Percentiles rank a stretch among this genome's conserved stretches.
Conservation (phyloP, 64 coral and sea anemone species). For the Dendronephthya gigantea region DNA sequence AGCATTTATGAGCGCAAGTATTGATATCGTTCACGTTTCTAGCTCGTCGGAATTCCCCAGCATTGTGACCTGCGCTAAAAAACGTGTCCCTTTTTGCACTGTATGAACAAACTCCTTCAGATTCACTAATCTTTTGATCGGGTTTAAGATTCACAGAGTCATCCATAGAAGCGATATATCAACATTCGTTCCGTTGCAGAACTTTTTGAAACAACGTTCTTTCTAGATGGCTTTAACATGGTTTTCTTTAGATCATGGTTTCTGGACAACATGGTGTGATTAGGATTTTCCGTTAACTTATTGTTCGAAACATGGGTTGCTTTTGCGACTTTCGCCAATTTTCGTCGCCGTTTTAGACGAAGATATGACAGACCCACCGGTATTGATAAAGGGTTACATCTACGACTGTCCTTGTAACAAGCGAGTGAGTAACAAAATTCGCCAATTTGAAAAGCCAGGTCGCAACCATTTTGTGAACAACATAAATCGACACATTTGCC, state of each 20-base stretch:
- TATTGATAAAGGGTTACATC: neutral
- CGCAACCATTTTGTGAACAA: neutral
- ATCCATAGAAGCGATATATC: neutral
- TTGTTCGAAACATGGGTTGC: neutral
- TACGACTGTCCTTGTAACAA: neutral
- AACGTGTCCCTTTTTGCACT: slow-evolving; percentile 5
- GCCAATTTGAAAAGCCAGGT: neutral
- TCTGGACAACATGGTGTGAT: neutral
- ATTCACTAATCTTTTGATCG: neutral
- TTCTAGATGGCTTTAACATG: too few species aligned
- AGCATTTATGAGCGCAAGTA: slow-evolving; percentile 18
- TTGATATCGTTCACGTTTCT: slow-evolving; percentile 6
- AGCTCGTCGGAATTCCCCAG: slow-evolving; percentile 27
- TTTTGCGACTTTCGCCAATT: neutral
- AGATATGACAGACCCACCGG: neutral
- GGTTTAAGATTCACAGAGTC: neutral
- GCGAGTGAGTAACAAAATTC: neutral
- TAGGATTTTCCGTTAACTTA: neutral
- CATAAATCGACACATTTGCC: slow-evolving; percentile 4
- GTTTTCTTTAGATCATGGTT: too few species aligned
- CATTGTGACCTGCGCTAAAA: slow-evolving; percentile 16
- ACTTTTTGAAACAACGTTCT: neutral
- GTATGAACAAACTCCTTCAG: neutral
- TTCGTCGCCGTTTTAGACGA: neutral
- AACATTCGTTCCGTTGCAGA: neutral